Evolutionary conservation across 2,888 invertebrate species (phyloP).

Genomic region (Trichogramma dendrolimi): DNA sequence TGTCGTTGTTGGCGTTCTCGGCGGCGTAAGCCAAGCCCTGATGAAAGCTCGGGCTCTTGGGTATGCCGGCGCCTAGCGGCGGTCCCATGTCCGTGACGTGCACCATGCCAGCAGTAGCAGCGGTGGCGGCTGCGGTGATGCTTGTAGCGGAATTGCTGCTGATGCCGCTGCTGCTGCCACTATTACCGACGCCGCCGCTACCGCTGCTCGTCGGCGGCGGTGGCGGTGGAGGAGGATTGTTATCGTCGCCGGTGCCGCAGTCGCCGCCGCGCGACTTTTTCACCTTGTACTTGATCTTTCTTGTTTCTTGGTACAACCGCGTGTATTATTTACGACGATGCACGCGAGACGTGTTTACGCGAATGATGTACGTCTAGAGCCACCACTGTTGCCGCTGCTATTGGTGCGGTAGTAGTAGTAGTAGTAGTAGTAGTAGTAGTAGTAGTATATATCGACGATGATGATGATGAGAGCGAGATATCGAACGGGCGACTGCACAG

Average conservation of each 20-base stretch:
- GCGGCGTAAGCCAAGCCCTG: conserved; percentile 79
- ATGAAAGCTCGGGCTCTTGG: conserved; percentile 84
- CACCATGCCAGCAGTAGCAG: conserved; percentile 38
- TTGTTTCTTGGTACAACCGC: not conserved
- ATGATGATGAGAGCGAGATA: too few relatives aligned
- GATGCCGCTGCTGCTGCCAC: too few relatives aligned
- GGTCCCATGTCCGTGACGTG: conserved; percentile 48
- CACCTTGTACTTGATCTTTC: not conserved
- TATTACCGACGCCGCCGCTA: too few relatives aligned
- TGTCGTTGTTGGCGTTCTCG: conserved; percentile 35
- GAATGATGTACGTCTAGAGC: too few relatives aligned
- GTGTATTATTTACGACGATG: too few relatives aligned
- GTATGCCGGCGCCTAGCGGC: conserved; percentile 58
- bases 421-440: too few relatives aligned
- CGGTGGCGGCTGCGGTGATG: not conserved
- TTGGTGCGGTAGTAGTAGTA: too few relatives aligned
- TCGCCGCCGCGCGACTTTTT: not conserved
- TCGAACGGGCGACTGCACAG: too few relatives aligned
- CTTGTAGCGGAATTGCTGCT: too few relatives aligned
- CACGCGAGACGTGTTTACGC: too few relatives aligned
- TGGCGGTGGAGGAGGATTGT: conserved; percentile 15
- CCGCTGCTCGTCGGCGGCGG: not conserved
- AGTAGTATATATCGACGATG: too few relatives aligned
- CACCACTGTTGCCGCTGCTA: too few relatives aligned
- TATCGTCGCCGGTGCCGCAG: conserved; percentile 11